phyloP scores from a whole-genome alignment of 2,113 vertebrate genomes.

The Periophthalmus modestus region DNA sequence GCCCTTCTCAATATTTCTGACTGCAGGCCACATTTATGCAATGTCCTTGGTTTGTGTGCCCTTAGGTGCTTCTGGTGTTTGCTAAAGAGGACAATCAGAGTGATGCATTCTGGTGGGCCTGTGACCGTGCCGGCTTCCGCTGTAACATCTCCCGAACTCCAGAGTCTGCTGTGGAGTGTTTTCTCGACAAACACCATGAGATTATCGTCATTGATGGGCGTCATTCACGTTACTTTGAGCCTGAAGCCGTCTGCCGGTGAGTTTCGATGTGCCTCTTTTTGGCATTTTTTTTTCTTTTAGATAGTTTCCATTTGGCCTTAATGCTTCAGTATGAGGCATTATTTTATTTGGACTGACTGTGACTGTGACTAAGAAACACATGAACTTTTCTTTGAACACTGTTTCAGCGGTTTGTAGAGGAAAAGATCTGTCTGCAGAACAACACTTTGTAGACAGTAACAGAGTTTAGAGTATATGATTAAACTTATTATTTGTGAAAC shows the following conservation, averaged over 20 bases:
- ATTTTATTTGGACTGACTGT: not conserved
- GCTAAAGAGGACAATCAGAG: constrained; percentile 95
- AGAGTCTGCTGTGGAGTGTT: constrained; percentile 90
- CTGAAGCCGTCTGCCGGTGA: constrained; percentile 89
- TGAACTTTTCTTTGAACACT: not conserved
- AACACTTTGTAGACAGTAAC: too few species aligned
- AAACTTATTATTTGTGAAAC: too few species aligned
- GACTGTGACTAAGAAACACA: not conserved
- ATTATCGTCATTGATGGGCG: constrained; percentile 92
- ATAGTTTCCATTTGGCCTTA: not conserved
- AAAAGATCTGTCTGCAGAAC: too few species aligned
- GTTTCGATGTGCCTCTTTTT: not conserved
- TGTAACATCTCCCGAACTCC: constrained; percentile 89
- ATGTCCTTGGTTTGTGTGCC: not conserved
- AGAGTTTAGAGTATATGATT: too few species aligned
- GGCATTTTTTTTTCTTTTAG: not conserved
- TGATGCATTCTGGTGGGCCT: constrained; percentile 96
- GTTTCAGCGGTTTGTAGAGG: too few species aligned
- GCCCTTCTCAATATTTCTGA: too few species aligned
- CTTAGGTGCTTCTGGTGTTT: constrained; percentile 92
- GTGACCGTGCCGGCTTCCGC: constrained; percentile 89
- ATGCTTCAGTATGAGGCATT: not conserved
- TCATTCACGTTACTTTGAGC: constrained; percentile 84
- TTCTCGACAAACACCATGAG: constrained; percentile 94
- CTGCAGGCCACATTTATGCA: not conserved